Base-by-base conservation (phyloP, 2,113 vertebrate species). In the Otis tarda region DNA sequence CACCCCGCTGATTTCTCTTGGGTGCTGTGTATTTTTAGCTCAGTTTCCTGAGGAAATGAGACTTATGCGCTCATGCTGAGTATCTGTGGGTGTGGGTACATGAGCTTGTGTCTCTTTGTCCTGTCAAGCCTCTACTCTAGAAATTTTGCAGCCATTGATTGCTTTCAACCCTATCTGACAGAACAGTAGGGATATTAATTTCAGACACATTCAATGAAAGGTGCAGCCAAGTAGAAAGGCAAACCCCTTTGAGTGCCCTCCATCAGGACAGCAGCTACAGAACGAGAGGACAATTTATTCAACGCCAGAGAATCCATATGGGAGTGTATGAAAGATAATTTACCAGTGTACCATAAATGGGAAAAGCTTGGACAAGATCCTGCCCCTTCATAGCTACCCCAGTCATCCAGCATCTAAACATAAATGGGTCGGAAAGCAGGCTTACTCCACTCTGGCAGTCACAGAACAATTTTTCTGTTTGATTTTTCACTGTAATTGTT, bases 41-140 rank as follows among this genome's bases (percentile, higher is more conserved):
- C 60, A 47, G 65, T 85, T 97, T 95, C 94, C 93, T 94, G 91
- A 92, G 94, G 96, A 97, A 96, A 93, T 84, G 87, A 94, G 73
- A 49, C 12, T 47, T 60, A 27, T 6, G 65, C 4, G 15, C 57
- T 59, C 3, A 2, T 93, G 35, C 68, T 35, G 47, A 70, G 47
- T 35, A 12, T 7, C 9, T 53, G 91, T 84, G 86, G 89, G 83
- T 55, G 76, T 63, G 39, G 43, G 45, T 57, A 78, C 60, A 49
- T 0, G 3, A 43, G 43, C 4, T 0, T 49, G 60, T 55, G 56
- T 33, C 18, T 77, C 64, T 84, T 39, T 64, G 69, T 35, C 52
- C 69, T 60, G 87, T 47, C 35, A 71, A 45, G 39, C n/a, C 74
- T 83, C 67, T 90, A 23, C 37, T 73, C 50, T 56, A 81, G 86